Evolutionary conservation across 2,113 vertebrate genomes (phyloP).

Genomic region (Corapipo altera): DNA sequence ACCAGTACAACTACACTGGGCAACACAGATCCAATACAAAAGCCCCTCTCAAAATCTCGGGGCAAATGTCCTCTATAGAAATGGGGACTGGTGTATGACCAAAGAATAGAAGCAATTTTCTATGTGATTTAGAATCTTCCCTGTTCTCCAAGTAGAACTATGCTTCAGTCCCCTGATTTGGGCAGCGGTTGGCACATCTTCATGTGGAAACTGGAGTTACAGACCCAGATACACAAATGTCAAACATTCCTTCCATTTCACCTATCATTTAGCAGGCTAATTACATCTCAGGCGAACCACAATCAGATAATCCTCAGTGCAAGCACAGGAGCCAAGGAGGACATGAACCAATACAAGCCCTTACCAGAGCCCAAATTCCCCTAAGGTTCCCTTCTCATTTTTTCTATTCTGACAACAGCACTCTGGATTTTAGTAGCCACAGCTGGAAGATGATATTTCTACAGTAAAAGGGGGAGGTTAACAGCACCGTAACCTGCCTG

Average conservation of each 20-base stretch:
- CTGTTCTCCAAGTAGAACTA: neutral
- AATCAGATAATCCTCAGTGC: neutral
- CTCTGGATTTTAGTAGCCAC: neutral
- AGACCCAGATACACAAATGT: neutral
- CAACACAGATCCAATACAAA: neutral
- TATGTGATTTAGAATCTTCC: neutral
- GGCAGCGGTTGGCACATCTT: neutral
- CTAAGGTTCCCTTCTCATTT: neutral
- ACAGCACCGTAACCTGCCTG: accelerated
- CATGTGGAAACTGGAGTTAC: neutral
- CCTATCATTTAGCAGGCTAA: neutral
- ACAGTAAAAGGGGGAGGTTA: neutral
- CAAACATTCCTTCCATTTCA: neutral
- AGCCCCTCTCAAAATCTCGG: neutral
- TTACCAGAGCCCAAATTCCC: neutral
- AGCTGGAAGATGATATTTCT: neutral
- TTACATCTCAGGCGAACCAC: neutral
- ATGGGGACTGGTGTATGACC: accelerated
- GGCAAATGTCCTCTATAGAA: neutral
- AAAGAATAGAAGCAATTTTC: neutral
- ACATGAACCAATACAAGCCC: neutral
- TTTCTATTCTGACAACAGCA: slow-evolving; percentile 31
- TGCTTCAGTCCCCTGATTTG: accelerated
- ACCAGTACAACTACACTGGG: neutral
- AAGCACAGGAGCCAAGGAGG: neutral